phyloP scores from a whole-genome alignment of 2,888 invertebrate genomes.

The Conistra vaccinii region DNA sequence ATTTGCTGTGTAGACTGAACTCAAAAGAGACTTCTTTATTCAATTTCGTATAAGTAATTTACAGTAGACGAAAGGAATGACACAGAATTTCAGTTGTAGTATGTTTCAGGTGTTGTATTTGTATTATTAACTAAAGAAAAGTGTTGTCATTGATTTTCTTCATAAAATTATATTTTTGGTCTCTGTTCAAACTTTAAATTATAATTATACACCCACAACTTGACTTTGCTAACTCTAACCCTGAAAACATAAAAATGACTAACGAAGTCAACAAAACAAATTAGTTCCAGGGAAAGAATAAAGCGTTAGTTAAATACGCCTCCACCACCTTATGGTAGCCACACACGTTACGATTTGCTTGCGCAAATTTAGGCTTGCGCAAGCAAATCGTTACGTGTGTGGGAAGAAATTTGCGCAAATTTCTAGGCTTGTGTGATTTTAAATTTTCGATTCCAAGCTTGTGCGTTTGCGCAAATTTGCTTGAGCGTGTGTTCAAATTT shows the following conservation, averaged over 20 bases:
- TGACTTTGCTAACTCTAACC: neutral
- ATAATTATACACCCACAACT: neutral
- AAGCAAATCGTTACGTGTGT: no score
- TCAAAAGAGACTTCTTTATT: no score
- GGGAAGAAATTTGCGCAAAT: no score
- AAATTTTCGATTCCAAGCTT: no score
- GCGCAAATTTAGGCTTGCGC: no score
- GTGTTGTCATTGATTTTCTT: neutral
- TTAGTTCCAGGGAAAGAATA: slow-evolving; percentile 43
- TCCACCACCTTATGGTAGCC: slow-evolving; percentile 9
- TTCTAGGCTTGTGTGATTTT: no score
- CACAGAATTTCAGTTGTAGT: neutral
- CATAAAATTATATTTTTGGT: neutral
- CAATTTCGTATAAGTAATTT: neutral
- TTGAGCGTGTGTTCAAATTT: no score
- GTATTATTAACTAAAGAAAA: neutral
- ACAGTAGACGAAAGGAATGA: no score
- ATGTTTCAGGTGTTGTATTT: no score
- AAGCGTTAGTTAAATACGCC: slow-evolving; percentile 42
- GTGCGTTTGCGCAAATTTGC: no score
- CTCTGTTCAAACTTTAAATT: neutral
- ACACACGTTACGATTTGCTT: no score
- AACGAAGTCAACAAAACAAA: slow-evolving; percentile 47
- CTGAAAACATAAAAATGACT: neutral
- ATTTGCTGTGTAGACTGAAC: neutral